These are phyloP conservation scores for Artemisiospiza belli DNA, from an alignment of 2,113 vertebrate genomes.

Conservation along the genomic window DNA sequence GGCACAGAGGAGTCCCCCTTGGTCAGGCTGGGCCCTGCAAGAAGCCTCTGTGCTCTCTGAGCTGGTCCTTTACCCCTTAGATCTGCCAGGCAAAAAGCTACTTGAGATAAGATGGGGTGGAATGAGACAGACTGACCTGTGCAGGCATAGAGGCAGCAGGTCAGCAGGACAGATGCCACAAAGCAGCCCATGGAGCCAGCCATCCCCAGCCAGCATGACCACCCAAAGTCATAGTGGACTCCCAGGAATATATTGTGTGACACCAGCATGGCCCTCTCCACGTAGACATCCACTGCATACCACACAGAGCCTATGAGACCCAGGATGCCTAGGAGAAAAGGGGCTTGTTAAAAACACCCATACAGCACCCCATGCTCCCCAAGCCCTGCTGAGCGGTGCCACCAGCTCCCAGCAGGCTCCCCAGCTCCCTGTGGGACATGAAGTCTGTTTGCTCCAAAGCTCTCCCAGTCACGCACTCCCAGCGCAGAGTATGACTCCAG, in stretches of 20 bases:
- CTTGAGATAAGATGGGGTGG: neutral
- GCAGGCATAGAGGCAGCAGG: slow-evolving; percentile 56
- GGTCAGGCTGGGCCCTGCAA: neutral
- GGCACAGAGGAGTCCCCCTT: neutral
- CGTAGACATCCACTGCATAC: slow-evolving; percentile 71
- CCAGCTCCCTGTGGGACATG: neutral
- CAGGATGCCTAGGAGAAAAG: slow-evolving; percentile 55
- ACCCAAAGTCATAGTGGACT: slow-evolving; percentile 75
- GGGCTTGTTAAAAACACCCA: neutral
- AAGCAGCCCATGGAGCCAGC: slow-evolving; percentile 65
- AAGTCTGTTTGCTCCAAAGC: neutral
- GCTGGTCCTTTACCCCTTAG: neutral
- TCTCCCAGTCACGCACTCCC: slow-evolving; percentile 53
- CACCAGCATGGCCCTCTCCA: slow-evolving; percentile 67
- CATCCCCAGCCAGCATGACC: slow-evolving; percentile 79
- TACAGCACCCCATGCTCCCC: rapidly evolving
- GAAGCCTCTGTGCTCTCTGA: neutral
- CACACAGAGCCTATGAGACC: slow-evolving; percentile 73
- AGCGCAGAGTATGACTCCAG: slow-evolving; percentile 37
- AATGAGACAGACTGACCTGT: slow-evolving; percentile 49
- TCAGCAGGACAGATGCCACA: slow-evolving; percentile 50
- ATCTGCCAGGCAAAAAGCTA: neutral
- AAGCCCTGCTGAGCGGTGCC: neutral
- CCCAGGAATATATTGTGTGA: slow-evolving; percentile 68
- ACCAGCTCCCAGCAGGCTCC: rapidly evolving